A percentile compares a stretch with the other conserved stretches of the same genome.
phyloP scores from a whole-genome alignment of 2,888 invertebrate genomes.

The Megamerina dolium region DNA sequence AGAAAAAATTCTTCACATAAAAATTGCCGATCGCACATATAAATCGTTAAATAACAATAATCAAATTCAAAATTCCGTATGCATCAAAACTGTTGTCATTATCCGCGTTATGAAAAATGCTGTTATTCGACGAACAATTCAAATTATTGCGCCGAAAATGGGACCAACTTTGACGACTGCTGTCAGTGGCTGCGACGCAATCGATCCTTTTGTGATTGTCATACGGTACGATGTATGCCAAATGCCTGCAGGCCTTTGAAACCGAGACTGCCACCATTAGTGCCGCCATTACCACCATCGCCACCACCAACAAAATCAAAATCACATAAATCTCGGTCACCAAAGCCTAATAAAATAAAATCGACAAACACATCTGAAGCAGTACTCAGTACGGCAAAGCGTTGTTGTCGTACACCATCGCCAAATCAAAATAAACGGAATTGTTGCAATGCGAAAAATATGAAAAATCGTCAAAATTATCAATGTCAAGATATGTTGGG shows the following conservation, averaged over 20 bases:
- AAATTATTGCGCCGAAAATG: no score
- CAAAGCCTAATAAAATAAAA: background rate
- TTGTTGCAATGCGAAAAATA: conserved; percentile 8
- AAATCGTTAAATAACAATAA: no score
- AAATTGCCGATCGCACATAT: no score
- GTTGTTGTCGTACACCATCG: no score
- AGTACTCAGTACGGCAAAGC: no score
- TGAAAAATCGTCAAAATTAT: conserved; percentile 16
- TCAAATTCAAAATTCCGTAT: conserved; percentile 9
- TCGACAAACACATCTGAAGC: no score
- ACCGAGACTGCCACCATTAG: background rate
- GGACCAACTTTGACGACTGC: conserved; percentile 1
- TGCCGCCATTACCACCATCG: background rate
- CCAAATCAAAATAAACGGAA: no score
- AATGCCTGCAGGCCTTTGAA: conserved; percentile 1
- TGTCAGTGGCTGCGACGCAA: conserved; percentile 7
- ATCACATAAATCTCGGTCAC: background rate
- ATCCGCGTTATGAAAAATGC: conserved; percentile 2
- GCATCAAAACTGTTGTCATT: conserved; percentile 2
- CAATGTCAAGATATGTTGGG: conserved; percentile 11
- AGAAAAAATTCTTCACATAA: no score
- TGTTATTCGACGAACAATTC: conserved; percentile 2
- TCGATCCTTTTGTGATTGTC: conserved; percentile 9
- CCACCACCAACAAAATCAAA: background rate
- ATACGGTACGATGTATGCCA: conserved; percentile 1